A percentile compares a stretch with the other conserved stretches of the same genome.
Evolutionary conservation across 1,140 invertebrate species (phyloP).

Genomic region (Drosophila lini): DNA sequence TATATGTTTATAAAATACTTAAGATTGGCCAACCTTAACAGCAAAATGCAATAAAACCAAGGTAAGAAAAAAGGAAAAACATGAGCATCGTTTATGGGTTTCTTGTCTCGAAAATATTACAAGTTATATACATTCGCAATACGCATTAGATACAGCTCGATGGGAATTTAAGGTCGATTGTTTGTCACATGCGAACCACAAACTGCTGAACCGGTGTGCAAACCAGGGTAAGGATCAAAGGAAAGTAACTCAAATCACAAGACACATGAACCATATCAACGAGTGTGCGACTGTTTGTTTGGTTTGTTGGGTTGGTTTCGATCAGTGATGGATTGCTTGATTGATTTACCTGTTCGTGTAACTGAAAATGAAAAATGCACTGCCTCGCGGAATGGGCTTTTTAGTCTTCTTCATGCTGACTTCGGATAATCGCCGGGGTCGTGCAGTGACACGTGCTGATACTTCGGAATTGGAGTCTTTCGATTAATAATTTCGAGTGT

Average conservation of each 20-base stretch:
- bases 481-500: conserved; percentile 69
- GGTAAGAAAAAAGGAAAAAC: conserved; percentile 11
- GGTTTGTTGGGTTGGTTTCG: conserved; percentile 19
- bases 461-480: conserved; percentile 81
- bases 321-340: conserved; percentile 85
- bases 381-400: conserved; percentile 96
- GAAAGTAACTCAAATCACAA: conserved; percentile 49
- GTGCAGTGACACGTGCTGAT: conserved; percentile 86
- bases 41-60: conserved; percentile 41
- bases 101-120: conserved; percentile 15
- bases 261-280: conserved; percentile 41
- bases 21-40: conserved; percentile 10
- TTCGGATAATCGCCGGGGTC: conserved; percentile 96
- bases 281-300: conserved; percentile 26
- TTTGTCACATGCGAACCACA: conserved; percentile 40
- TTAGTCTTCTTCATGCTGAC: conserved; percentile 93
- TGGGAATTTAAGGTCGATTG: conserved; percentile 26
- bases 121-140: conserved; percentile 44
- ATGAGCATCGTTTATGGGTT: conserved; percentile 13
- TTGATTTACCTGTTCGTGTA: conserved; percentile 93
- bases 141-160: conserved; percentile 46
- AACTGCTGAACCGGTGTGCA: conserved; percentile 39
- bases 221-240: conserved; percentile 21
- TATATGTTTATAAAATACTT: not conserved
- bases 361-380: conserved; percentile 98